Percentiles rank a stretch among this genome's conserved stretches.
Conservation (phyloP, 64 coral and sea anemone genomes). For the Astreopora myriophthalma region DNA sequence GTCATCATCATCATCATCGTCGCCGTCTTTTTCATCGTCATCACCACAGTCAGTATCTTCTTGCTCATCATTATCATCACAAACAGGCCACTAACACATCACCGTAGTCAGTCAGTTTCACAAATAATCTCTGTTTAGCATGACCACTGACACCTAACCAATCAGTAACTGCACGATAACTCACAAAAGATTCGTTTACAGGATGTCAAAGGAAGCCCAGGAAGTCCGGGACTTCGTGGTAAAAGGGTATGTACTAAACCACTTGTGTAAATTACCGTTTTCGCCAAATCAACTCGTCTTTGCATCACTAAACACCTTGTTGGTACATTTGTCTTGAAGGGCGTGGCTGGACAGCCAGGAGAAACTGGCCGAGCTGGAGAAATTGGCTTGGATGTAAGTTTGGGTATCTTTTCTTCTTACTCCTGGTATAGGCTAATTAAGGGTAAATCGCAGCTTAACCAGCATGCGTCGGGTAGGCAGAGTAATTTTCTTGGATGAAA, state of each 20-base stretch:
- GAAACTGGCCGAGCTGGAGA: neutral
- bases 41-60: neutral
- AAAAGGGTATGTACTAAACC: neutral
- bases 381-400: slow-evolving; percentile 30
- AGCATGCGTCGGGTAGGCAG: too few relatives aligned
- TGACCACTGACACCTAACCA: too few relatives aligned
- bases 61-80: neutral
- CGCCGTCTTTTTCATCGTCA: neutral
- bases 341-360: neutral
- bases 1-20: neutral
- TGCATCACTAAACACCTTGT: neutral
- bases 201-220: neutral
- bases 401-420: neutral
- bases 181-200: neutral
- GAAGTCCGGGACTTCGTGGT: neutral
- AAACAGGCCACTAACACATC: neutral
- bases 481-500: too few relatives aligned
- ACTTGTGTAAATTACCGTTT: neutral
- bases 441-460: neutral
- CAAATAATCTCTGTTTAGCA: neutral
- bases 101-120: too few relatives aligned
- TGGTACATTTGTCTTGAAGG: neutral
- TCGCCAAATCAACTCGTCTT: neutral
- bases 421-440: neutral
- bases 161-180: neutral